A percentile compares a stretch with the other conserved stretches of the same genome.
Conservation (phyloP, 2,888 invertebrate genomes). For the Callosobruchus maculatus region DNA sequence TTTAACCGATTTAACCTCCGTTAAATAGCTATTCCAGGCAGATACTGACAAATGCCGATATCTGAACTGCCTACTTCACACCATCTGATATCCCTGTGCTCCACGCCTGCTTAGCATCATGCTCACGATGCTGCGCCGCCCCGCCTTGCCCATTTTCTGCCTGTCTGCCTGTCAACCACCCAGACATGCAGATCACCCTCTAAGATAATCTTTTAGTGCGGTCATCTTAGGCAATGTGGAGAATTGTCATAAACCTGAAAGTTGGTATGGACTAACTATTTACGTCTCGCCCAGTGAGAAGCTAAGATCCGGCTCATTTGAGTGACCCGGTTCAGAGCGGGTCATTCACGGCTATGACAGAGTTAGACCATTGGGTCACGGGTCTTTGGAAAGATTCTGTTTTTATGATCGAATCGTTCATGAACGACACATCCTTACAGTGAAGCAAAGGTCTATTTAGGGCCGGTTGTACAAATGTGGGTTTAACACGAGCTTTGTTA, state of each 20-base stretch:
- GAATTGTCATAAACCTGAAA: background rate
- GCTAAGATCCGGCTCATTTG: too few relatives aligned
- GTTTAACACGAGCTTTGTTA: too few relatives aligned
- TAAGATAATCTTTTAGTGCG: background rate
- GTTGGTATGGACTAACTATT: too few relatives aligned
- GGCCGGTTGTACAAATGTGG: too few relatives aligned
- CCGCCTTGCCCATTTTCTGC: background rate
- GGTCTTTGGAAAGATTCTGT: too few relatives aligned
- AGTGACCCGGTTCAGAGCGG: too few relatives aligned
- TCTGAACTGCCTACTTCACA: background rate
- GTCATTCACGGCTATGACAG: too few relatives aligned
- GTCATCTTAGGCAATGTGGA: background rate
- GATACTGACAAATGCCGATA: background rate
- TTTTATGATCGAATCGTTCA: too few relatives aligned
- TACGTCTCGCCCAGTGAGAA: too few relatives aligned
- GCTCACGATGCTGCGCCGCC: background rate
- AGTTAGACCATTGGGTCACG: too few relatives aligned
- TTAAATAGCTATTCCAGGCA: background rate
- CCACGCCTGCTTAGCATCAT: background rate
- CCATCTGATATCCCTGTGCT: background rate
- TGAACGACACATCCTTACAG: too few relatives aligned
- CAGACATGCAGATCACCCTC: background rate
- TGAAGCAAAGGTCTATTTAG: too few relatives aligned
- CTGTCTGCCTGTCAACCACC: background rate
- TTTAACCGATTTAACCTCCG: background rate